Percentiles rank a stretch among this genome's conserved stretches.
phyloP scores from a whole-genome alignment of 1,140 invertebrate species.

The Brachystomella parvula region DNA sequence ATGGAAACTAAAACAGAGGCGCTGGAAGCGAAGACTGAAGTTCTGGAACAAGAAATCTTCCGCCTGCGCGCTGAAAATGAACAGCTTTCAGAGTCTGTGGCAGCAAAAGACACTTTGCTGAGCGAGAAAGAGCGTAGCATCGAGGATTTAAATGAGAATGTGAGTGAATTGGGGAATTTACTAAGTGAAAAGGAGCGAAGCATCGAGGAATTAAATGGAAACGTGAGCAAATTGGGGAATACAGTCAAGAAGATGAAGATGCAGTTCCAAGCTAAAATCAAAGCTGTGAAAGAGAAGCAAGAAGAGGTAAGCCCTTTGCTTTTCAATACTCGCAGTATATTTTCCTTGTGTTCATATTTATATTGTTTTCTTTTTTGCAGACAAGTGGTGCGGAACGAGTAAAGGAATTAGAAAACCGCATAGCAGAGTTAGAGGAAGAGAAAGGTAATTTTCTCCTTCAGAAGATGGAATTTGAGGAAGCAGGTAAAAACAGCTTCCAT shows the following conservation, averaged over 20 bases:
- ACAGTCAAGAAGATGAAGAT: slow-evolving; percentile 15
- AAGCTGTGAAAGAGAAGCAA: slow-evolving; percentile 21
- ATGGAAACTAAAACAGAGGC: background rate
- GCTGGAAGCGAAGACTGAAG: background rate
- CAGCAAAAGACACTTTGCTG: slow-evolving; percentile 8
- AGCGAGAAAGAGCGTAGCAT: background rate
- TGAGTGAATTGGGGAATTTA: too few species aligned
- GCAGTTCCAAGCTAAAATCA: slow-evolving; percentile 21
- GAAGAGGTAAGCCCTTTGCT: slow-evolving; percentile 15
- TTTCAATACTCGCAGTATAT: slow-evolving; percentile 9
- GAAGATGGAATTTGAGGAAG: background rate
- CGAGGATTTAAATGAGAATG: background rate
- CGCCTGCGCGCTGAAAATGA: background rate
- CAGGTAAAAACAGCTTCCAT: too few species aligned
- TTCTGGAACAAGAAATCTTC: background rate
- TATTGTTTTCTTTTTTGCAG: too few species aligned
- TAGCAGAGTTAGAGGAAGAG: background rate
- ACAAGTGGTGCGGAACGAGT: background rate
- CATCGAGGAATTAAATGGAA: slow-evolving; percentile 14
- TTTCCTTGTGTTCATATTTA: too few species aligned
- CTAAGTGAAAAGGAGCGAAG: background rate
- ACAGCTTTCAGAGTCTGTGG: background rate
- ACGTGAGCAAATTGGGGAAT: background rate
- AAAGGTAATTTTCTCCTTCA: background rate
- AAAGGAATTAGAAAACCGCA: background rate